Percentiles rank a stretch among this genome's conserved stretches.
phyloP scores from a whole-genome alignment of 2,797 vertebrate genomes.

The Uromys caudimaculatus region DNA sequence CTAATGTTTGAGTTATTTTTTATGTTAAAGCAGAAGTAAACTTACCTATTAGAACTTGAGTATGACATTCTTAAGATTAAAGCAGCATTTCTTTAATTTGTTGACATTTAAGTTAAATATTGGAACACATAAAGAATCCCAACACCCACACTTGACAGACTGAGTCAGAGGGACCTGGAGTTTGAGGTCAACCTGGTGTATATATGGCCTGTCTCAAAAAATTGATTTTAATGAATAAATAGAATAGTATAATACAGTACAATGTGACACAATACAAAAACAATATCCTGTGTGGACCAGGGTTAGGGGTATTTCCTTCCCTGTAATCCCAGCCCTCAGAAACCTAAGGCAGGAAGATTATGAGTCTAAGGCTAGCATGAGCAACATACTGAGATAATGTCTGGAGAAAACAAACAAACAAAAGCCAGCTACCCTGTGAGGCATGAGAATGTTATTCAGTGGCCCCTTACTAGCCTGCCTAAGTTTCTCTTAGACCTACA shows the following conservation, averaged over 20 bases:
- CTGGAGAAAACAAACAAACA: background rate
- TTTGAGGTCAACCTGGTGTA: background rate
- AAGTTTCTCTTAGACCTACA: background rate
- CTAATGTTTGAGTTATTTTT: conserved; percentile 27
- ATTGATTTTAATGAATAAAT: background rate
- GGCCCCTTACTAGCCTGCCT: background rate
- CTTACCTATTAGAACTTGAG: conserved; percentile 22
- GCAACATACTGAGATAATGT: background rate
- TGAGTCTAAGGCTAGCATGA: background rate
- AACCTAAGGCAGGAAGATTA: background rate
- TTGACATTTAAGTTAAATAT: background rate
- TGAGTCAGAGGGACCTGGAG: background rate
- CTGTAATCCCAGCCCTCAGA: background rate
- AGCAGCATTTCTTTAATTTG: too few relatives aligned
- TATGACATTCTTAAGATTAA: conserved; percentile 1
- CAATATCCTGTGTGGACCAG: background rate
- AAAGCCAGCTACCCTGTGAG: background rate
- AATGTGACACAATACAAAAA: background rate
- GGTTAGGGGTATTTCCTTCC: background rate
- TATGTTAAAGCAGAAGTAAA: conserved; percentile 26
- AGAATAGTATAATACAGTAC: background rate
- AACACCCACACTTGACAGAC: background rate
- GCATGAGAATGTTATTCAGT: background rate
- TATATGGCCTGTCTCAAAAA: background rate
- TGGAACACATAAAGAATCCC: background rate